Evolutionary conservation across 2,113 vertebrate genomes (phyloP).

Genomic region (Mobula hypostoma): DNA sequence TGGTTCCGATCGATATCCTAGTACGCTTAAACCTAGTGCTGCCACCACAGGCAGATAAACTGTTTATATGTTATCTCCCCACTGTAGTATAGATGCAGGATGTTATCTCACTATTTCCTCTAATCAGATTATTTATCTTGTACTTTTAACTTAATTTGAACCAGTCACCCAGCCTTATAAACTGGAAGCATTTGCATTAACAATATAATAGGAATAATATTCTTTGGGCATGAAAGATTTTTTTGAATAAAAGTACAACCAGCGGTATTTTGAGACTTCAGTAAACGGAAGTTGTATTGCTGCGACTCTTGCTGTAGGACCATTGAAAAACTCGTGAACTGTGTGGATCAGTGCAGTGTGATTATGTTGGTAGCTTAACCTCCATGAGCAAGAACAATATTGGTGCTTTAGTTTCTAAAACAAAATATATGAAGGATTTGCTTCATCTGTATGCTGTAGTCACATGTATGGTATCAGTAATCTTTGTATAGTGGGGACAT

Average conservation of each 20-base stretch:
- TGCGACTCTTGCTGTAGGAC: background rate
- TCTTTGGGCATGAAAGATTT: conserved; percentile 15
- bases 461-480: conserved; percentile 66
- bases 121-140: conserved; percentile 54
- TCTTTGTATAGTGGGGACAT: conserved; percentile 67
- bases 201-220: conserved; percentile 31
- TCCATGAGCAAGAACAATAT: conserved; percentile 22
- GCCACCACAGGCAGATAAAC: conserved; percentile 85
- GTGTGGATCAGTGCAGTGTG: conserved; percentile 13
- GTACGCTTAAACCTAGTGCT: conserved; percentile 73
- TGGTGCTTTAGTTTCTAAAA: conserved; percentile 30
- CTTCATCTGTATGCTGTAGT: conserved; percentile 50
- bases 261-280: conserved; percentile 17
- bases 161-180: conserved; percentile 21
- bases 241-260: background rate
- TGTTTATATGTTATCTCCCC: conserved; percentile 48
- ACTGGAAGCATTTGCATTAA: conserved; percentile 34
- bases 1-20: conserved; percentile 84
- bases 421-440: conserved; percentile 65
- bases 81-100: conserved; percentile 54
- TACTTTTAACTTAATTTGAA: conserved; percentile 73
- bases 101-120: conserved; percentile 46
- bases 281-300: background rate
- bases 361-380: conserved; percentile 31
- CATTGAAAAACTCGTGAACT: background rate